A percentile compares a stretch with the other conserved stretches of the same genome.
These are phyloP conservation scores for Nymphalis urticae DNA, from an alignment of 2,888 invertebrate species.

Conservation along the genomic window DNA sequence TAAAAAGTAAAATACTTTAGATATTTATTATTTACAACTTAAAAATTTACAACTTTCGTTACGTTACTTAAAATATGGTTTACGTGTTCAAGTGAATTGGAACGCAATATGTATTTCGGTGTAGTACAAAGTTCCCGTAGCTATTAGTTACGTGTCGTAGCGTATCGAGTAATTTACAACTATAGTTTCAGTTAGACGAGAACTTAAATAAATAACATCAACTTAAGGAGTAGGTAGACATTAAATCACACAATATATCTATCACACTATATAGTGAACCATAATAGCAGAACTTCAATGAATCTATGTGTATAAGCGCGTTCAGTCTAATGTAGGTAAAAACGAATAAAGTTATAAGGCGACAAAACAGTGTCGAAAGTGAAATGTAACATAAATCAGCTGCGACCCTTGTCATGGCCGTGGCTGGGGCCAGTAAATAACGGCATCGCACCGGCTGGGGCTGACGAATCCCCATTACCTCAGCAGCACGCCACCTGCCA, in stretches of 20 bases:
- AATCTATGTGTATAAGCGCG: background rate
- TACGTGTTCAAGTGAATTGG: constrained; percentile 11
- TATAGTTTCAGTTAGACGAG: constrained; percentile 1
- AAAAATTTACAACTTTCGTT: too few relatives aligned
- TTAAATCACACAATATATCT: too few relatives aligned
- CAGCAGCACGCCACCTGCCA: constrained; percentile 37
- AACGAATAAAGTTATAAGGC: constrained; percentile 44
- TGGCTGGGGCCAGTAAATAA: constrained; percentile 60
- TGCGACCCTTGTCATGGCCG: constrained; percentile 66
- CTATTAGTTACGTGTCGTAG: constrained; percentile 25
- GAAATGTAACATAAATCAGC: constrained; percentile 75
- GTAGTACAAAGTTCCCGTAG: constrained; percentile 18
- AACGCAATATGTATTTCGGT: constrained; percentile 10
- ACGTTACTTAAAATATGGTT: background rate
- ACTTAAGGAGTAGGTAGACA: background rate
- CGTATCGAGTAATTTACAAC: constrained; percentile 16
- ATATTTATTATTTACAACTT: too few relatives aligned
- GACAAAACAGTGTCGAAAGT: constrained; percentile 63
- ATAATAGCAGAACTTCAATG: too few relatives aligned
- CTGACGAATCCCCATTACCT: constrained; percentile 52
- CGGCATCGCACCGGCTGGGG: constrained; percentile 55
- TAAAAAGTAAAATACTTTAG: too few relatives aligned
- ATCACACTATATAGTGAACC: too few relatives aligned
- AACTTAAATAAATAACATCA: background rate
- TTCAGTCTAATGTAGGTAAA: constrained; percentile 13